Evolutionary conservation across 2,888 invertebrate species (phyloP), one percentile per base, ranked within the genome.

Genomic region (Parnassius apollo): DNA sequence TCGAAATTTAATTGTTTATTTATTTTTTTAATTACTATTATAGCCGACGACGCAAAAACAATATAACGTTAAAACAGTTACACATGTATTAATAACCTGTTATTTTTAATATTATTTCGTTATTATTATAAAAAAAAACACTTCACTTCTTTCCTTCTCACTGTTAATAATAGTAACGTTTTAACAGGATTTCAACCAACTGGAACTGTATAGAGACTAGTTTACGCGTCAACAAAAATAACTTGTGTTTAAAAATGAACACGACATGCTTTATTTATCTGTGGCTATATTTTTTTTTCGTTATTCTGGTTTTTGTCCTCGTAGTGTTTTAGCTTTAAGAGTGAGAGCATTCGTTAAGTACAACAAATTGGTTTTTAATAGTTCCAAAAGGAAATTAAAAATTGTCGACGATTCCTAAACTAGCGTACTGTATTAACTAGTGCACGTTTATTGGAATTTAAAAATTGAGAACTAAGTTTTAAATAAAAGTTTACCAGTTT

Each of bases 1-100:
- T 89, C 85, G 70, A 85, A 82, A 79, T 84, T 78, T 70, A 72
- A 82, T 64, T 44, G 45, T 54, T 67, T 59, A 9, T 64, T 62
- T 64, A 42, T 59, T 69, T 67, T 69, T 70, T 46, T 13, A 65
- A 55, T 42, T 9, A 54, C 48, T 52, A 42, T 56, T 46, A 50
- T 54, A 56, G 53, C 55, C 61, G 61, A 66, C 58, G 25, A 22
- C 2, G 58, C 49, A 18, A 50, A 54, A 42, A 45, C 11, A 51
- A 3, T 49, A 42, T 58, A 48, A 46, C 42, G n/a, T 25, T 57
- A 11, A 12, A 42, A 3, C 18, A 25, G 13, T 13, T n/a, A 13
- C 9, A 25, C 35, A 35, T 35, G 35, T 7, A 35, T 35, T 35
- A 35, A 35, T 35, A 35, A 35, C 35, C 35, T 35, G 35, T 7